These are phyloP conservation scores for Catharus minimus DNA, from an alignment of 2,113 vertebrate genomes.

Conservation along the genomic window DNA sequence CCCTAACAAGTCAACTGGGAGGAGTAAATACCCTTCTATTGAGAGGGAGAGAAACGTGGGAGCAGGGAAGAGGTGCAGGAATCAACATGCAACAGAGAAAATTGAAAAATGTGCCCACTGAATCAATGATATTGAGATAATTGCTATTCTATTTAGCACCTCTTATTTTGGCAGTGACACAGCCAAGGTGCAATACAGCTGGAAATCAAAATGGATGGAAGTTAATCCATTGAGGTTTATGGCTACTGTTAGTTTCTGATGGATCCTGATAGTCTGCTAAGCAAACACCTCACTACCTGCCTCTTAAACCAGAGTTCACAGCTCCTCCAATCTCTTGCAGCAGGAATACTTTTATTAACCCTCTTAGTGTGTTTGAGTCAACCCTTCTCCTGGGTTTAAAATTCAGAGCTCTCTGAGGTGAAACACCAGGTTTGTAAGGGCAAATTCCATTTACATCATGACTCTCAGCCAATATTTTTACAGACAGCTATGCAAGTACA, in stretches of 20 bases:
- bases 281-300: not conserved
- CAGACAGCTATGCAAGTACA: not conserved
- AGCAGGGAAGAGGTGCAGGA: not conserved
- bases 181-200: not conserved
- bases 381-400: not conserved
- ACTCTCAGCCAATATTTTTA: not conserved
- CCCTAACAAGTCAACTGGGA: not conserved
- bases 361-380: rapidly evolving
- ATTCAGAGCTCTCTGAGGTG: not conserved
- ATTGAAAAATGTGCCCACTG: not conserved
- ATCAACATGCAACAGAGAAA: not conserved
- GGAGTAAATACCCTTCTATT: rapidly evolving
- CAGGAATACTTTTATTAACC: constrained; percentile 5
- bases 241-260: not conserved
- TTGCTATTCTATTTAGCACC: not conserved
- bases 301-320: constrained; percentile 50
- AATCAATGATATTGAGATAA: not conserved
- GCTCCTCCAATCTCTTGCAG: constrained; percentile 33
- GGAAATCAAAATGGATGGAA: constrained; percentile 1
- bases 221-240: not conserved
- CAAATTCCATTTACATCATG: not conserved
- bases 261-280: not conserved
- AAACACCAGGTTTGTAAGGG: not conserved
- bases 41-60: not conserved
- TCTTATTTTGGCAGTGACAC: not conserved